Base-by-base conservation (phyloP, 2,888 invertebrate species). In the Chromoteleia sp. region DNA sequence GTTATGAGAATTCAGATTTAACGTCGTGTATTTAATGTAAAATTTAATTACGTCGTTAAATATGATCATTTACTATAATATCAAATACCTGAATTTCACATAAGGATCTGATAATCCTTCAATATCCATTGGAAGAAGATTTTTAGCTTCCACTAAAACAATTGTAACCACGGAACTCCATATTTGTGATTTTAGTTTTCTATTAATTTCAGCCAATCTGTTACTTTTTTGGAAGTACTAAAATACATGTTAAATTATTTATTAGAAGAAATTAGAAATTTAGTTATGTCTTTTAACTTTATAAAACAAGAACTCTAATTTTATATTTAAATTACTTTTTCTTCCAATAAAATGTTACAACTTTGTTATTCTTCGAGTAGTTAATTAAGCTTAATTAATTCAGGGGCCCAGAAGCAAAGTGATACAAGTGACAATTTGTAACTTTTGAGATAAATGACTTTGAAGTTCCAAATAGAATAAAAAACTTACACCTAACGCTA, bases 101-200 rank as follows among this genome's bases (percentile, higher is more conserved):
- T 98, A 98, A 68, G 98, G 97, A 92, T 98, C 98, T 85, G 96
- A 96, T 81, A 97, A 94, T 83, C 97, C 96, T 88, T 98, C 98
- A 85, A 96, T 94, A 90, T 98, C 97, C 94, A 97, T 96, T 0
- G 96, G 95, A 1, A 96, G 94, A 74, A 99, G 94, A 90, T 98
- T 96, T 92, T 96, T 97, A 8, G 98, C 99, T 92, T 99, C 98
- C 19, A 99, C 97, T 84, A 99, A 93, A n/a, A 99, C 96, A 86
- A 99, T 97, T 77, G 98, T 99, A 36, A 99, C 98, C 73, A 98
- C 98, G 1, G 98, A 97, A 90, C 97, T 98, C 99, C 99, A 99
- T 90, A 98, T 97, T 92, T 99, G 98, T 25, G 97, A 97, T 92
- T 98, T 98, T 65, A 98, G 92, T 79, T 96, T 93, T 89, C 96